A percentile compares a stretch with the other conserved stretches of the same genome.
phyloP scores from a whole-genome alignment of 1,140 invertebrate genomes.

The Maniola jurtina region DNA sequence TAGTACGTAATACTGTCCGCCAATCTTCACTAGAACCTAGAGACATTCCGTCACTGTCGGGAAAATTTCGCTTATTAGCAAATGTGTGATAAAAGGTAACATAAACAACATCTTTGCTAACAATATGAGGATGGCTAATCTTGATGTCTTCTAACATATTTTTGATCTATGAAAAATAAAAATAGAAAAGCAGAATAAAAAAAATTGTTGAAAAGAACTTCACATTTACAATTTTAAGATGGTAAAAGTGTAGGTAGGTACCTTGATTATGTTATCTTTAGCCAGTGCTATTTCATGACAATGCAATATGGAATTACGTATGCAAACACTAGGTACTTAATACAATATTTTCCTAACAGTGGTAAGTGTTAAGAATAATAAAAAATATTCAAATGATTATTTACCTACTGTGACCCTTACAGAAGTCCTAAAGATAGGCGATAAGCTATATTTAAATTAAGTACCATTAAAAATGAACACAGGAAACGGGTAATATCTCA shows the following conservation, averaged over 20 bases:
- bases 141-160: not conserved
- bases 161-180: too few species aligned
- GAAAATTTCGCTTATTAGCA: conserved; percentile 16
- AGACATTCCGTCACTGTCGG: conserved; percentile 78
- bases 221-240: too few species aligned
- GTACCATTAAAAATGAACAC: not conserved
- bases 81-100: not conserved
- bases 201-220: too few species aligned
- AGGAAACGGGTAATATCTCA: not conserved
- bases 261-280: too few species aligned
- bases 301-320: too few species aligned
- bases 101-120: not conserved
- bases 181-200: too few species aligned
- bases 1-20: conserved; percentile 80
- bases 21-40: conserved; percentile 82
- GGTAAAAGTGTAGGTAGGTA: too few species aligned
- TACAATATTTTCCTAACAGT: too few species aligned
- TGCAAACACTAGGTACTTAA: too few species aligned
- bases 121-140: not conserved
- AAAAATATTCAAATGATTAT: too few species aligned
- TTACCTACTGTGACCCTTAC: not conserved
- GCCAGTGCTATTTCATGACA: too few species aligned
- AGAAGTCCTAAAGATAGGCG: not conserved
- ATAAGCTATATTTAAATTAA: not conserved
- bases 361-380: too few species aligned